Evolutionary conservation across 2,888 invertebrate species (phyloP), one percentile per base, ranked within the genome.

Genomic region (Conus canariensis): DNA sequence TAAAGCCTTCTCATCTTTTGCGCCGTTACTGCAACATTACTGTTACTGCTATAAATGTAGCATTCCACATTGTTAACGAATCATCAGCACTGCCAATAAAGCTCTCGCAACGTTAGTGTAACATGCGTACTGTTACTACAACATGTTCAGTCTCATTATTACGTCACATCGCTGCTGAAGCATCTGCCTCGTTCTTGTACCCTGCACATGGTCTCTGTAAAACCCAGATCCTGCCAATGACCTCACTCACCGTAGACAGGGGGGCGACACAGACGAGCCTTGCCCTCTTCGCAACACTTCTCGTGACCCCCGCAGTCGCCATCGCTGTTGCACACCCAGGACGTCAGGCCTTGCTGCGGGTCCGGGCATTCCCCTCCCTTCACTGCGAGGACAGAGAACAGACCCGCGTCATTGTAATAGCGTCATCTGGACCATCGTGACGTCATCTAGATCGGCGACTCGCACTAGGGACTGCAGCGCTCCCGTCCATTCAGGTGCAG

Each of bases 361-460:
- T 4, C n/a, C 3, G 85, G 85, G 58, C 85, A 85, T n/a, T 85
- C 85, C n/a, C 85, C 85, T 60, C 58, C 59, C 85, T 85, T 85
- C n/a, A 85, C 85, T 85, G 60, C 9, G 45, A 10, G 77, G 30
- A 30, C 60, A 70, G 19, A 70, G 6, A 83, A 58, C 14, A 45
- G 19, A 80, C 74, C 25, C 22, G 25, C 22, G 8, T 74, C 25
- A 25, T 16, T 74, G 45, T 45, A 45, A 45, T 45, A 45, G 3
- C 45, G 45, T 45, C 45, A 45, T 45, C 45, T 45, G 45, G 45
- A 45, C 45, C 45, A 45, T 45, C 45, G 3, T 45, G 45, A 45
- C 45, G 45, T 45, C 45, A 45, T 45, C 45, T 45, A 45, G 45
- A 45, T 45, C 45, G 45, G 45, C 45, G 45, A 45, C 45, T 45